These are phyloP conservation scores for Noctilio leporinus DNA, from an alignment of 2,113 vertebrate genomes.

Conservation along the genomic window DNA sequence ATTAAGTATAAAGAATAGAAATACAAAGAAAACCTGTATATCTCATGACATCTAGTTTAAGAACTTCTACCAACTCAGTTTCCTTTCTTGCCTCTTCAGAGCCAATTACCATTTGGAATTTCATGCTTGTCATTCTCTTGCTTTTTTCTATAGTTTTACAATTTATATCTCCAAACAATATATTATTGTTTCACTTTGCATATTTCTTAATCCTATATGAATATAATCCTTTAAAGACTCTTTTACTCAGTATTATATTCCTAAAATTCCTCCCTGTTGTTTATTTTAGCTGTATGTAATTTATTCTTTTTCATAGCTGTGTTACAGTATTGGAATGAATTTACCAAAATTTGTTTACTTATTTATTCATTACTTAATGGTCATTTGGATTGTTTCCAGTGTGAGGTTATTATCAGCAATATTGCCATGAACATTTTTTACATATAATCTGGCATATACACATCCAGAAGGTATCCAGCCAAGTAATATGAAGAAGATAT, in stretches of 20 bases:
- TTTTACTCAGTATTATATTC: neutral
- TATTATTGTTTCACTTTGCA: neutral
- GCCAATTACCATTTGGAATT: neutral
- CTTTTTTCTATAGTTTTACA: neutral
- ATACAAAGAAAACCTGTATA: neutral
- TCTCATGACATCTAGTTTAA: neutral
- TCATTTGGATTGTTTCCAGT: neutral
- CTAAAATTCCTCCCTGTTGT: neutral
- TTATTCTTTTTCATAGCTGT: slow-evolving; percentile 2
- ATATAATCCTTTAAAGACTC: neutral
- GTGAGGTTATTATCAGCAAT: neutral
- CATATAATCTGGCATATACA: neutral
- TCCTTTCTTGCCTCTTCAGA: neutral
- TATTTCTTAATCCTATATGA: slow-evolving; percentile 16
- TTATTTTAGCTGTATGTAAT: neutral
- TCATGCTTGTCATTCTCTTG: neutral
- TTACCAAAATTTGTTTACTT: neutral
- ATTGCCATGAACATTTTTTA: neutral
- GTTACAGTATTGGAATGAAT: neutral
- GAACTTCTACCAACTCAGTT: neutral
- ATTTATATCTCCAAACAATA: neutral
- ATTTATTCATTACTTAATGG: neutral
- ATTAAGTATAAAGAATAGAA: neutral
- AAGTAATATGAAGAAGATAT: no score
- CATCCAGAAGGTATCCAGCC: no score